Percentiles rank a stretch among this genome's conserved stretches.
These are phyloP conservation scores for Zapornia atra DNA, from an alignment of 2,113 vertebrate genomes.

Conservation along the genomic window DNA sequence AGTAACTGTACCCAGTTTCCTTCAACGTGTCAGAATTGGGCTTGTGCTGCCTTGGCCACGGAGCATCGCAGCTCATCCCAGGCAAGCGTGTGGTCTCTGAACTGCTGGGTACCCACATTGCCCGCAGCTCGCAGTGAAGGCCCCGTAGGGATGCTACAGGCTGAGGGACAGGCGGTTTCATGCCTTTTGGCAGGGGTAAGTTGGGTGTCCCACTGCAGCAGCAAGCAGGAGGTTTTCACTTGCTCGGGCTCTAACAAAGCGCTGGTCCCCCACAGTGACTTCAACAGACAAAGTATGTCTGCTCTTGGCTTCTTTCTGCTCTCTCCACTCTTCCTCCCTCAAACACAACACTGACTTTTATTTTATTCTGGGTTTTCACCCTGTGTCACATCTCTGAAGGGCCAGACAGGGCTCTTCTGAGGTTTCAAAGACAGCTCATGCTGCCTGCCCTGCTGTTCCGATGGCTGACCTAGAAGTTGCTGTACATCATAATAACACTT, in stretches of 20 bases:
- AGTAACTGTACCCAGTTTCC: accelerated
- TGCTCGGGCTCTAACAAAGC: neutral
- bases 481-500: neutral
- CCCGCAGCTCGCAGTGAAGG: accelerated
- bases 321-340: neutral
- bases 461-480: neutral
- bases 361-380: neutral
- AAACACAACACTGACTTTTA: neutral
- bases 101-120: neutral
- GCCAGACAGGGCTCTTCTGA: neutral
- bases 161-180: neutral
- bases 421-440: neutral
- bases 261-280: neutral
- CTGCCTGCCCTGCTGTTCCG: neutral
- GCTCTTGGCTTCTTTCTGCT: neutral
- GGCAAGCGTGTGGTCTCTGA: accelerated
- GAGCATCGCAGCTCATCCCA: neutral
- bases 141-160: neutral
- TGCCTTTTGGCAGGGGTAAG: neutral
- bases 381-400: neutral
- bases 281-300: neutral
- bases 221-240: neutral
- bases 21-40: neutral
- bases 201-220: neutral
- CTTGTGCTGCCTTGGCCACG: neutral